phyloP scores from a whole-genome alignment of 2,113 vertebrate genomes.

The Actenoides hombroni region DNA sequence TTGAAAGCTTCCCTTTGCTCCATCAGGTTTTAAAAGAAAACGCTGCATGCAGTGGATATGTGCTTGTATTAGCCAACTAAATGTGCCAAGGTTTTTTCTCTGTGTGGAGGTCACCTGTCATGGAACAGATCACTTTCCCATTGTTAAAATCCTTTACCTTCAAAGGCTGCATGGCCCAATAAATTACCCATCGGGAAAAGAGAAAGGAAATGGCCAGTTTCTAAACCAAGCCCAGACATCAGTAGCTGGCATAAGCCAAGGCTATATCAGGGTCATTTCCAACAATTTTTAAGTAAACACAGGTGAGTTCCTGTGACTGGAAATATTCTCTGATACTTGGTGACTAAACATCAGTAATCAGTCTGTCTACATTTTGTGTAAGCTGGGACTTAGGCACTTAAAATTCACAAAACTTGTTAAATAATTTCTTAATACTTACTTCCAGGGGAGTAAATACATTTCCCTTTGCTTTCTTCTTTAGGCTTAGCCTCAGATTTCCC shows the following conservation, averaged over 20 bases:
- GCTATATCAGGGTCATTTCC: neutral
- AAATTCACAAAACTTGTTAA: neutral
- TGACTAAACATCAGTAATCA: neutral
- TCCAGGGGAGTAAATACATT: neutral
- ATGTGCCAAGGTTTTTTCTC: neutral
- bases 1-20: neutral
- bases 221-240: neutral
- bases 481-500: neutral
- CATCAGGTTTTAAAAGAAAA: neutral
- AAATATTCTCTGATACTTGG: neutral
- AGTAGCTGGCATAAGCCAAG: neutral
- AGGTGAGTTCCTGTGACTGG: neutral
- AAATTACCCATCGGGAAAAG: neutral
- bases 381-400: neutral
- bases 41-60: neutral
- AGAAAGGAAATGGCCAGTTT: neutral
- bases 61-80: neutral
- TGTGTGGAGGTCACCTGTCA: neutral
- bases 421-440: neutral
- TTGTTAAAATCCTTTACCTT: neutral
- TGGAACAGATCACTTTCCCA: neutral
- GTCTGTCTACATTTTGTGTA: neutral
- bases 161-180: neutral
- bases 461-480: neutral
- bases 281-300: neutral